A percentile compares a stretch with the other conserved stretches of the same genome.
These are phyloP conservation scores for Nasua narica DNA, from an alignment of 2,797 vertebrate genomes.

Conservation along the genomic window DNA sequence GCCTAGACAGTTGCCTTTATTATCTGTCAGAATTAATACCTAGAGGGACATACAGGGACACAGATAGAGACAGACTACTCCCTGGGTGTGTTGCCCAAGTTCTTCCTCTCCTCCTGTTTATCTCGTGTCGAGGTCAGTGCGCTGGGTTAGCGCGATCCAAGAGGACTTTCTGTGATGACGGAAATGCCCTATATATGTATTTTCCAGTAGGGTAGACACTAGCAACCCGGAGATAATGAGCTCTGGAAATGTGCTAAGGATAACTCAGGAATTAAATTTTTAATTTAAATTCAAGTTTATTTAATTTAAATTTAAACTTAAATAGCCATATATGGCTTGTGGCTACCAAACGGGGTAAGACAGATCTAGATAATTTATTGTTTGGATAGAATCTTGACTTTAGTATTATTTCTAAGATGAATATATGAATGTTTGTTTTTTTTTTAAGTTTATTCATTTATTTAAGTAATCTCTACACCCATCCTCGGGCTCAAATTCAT, in stretches of 20 bases:
- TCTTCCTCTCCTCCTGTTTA: background rate
- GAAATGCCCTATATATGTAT: background rate
- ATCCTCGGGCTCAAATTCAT: background rate
- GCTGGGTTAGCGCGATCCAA: background rate
- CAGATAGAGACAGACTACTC: background rate
- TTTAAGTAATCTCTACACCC: background rate
- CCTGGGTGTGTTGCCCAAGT: accelerated
- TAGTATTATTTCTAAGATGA: background rate
- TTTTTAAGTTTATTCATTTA: background rate
- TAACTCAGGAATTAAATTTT: background rate
- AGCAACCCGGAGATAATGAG: background rate
- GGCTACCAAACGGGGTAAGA: background rate
- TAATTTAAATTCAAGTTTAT: background rate
- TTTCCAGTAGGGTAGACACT: background rate
- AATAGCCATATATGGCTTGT: background rate
- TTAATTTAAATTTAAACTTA: background rate
- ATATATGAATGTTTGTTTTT: background rate
- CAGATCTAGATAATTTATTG: background rate
- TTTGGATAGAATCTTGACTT: background rate
- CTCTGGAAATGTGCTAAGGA: background rate
- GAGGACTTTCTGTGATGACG: background rate
- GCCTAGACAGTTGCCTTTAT: background rate
- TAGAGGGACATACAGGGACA: background rate
- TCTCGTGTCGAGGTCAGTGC: background rate
- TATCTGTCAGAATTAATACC: background rate